Base-by-base conservation (phyloP, 2,797 vertebrate genomes). In the Dendrocincla fuliginosa region DNA sequence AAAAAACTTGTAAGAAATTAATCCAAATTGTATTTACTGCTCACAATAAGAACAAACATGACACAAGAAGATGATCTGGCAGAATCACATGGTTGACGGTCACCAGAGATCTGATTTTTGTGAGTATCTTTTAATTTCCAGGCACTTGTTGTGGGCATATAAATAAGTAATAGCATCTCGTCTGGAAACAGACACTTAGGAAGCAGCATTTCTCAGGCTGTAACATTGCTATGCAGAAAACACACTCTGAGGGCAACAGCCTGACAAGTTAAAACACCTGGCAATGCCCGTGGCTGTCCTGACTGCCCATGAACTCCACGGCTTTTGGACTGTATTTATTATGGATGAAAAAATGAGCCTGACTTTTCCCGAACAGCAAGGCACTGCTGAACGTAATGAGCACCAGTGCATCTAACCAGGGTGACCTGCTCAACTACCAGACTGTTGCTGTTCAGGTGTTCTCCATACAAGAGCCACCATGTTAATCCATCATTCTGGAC, bases 401-500 rank as follows among this genome's bases (percentile, higher is more conserved):
- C 83, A 33, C 10, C 69, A 39, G 56, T 5, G 14, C 4, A 1
- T n/a, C 32, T 3, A 11, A 6, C 5, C 4, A 2, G 2, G 15
- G 15, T 56, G 84, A 77, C 73, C 65, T 10, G 69, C 74, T n/a
- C 13, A 0, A 8, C 44, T 5, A 3, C 84, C 1, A 0, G 11
- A 63, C 87, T 81, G 90, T 44, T 57, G 3, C 3, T 35, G 81
- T 7, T 47, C 1, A 9, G 76, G 12, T n/a, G 46, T 25, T 39
- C 44, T 32, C 90, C 84, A 11, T 11, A 25, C 70, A 3, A 6
- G 44, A 91, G 47, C 12, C 68, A 9, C 84, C 53, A 1, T 24
- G 83, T 44, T 76, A 50, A 85, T 49, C 85, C 90, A 75, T 91
- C 84, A 53, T 23, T 68, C 30, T 9, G 90, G 95, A 35, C 93